Evolutionary conservation across 2,888 invertebrate species (phyloP), one percentile per base, ranked within the genome.

Genomic region (Lithodes maja): DNA sequence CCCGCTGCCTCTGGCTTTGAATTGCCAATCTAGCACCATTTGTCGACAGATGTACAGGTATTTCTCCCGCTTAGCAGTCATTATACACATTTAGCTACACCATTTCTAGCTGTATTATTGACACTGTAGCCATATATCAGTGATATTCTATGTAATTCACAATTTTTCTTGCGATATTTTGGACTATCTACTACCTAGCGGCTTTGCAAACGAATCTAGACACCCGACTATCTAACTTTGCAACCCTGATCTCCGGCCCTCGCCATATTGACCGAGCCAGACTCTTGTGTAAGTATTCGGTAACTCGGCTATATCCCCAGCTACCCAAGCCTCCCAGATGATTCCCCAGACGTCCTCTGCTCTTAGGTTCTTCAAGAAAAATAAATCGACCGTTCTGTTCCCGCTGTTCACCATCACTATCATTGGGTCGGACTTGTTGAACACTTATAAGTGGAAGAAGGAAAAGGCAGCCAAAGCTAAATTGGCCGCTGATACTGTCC

Each of bases 401-500:
- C 87, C 87, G 7, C 69, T 87, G 53, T n/a, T 87, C 50, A 87
- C 87, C 2, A 17, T 15, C 3, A 3, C 77, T 2, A 50, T 83
- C 52, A 87, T 87, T 33, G 83, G 83, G 5, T 77, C 83, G 1
- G 87, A 87, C 33, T 33, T 87, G 77, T 53, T 53, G 15, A 77
- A 78, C 33, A 87, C 87, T 7, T 49, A 33, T 9, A 71, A 50
- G 83, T 87, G 87, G 87, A 87, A 87, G 69, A 52, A 17, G n/a
- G 49, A 82, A 17, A 75, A 82, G 52, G 80, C 71, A 7, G 86
- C 80, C 68, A 77, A 9, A 77, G 33, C 49, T 50, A 5, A 2
- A 75, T 50, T 50, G 53, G 53, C 50, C 3, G 12, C 15, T n/a
- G 50, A 50, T 7, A 5, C 52, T 33, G 17, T 12, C n/a, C 7